phyloP scores from a whole-genome alignment of 2,888 invertebrate species.

The Subacronicta megacephala region DNA sequence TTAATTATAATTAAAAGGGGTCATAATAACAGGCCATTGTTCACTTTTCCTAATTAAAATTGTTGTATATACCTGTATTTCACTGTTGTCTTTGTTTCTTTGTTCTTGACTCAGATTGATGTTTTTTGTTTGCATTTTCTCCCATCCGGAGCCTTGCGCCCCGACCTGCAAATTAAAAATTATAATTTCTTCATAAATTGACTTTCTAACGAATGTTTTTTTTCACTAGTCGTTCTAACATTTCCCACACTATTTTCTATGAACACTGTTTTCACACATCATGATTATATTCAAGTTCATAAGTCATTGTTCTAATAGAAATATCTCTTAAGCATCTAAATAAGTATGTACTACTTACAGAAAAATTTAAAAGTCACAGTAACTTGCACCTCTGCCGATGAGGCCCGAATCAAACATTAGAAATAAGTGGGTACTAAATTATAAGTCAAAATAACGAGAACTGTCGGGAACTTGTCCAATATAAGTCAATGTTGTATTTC shows the following conservation, averaged over 20 bases:
- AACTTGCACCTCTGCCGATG: constrained; percentile 14
- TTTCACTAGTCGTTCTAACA: constrained; percentile 9
- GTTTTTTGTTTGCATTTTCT: constrained; percentile 91
- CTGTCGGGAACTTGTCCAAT: constrained; percentile 36
- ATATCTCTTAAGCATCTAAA: no score
- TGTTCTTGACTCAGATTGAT: constrained; percentile 89
- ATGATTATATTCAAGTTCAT: constrained; percentile 1
- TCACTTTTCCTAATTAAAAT: constrained; percentile 28
- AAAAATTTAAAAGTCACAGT: no score
- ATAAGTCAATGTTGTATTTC: constrained; percentile 44
- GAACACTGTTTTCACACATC: constrained; percentile 1
- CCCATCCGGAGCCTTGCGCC: constrained; percentile 60
- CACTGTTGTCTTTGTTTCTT: constrained; percentile 76
- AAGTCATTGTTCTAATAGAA: constrained; percentile 2
- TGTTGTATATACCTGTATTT: constrained; percentile 70
- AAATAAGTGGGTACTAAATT: constrained; percentile 12
- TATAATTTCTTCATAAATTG: constrained; percentile 20
- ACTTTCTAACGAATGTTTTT: constrained; percentile 32
- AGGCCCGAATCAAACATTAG: constrained; percentile 15
- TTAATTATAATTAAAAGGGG: constrained; percentile 24
- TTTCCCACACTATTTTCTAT: constrained; percentile 24
- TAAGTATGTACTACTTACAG: no score
- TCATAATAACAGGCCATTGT: constrained; percentile 34
- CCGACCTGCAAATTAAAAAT: constrained; percentile 65
- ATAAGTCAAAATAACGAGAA: constrained; percentile 31